phyloP scores from a whole-genome alignment of 92 coral and sea anemone species.

The Siderastrea siderea region DNA sequence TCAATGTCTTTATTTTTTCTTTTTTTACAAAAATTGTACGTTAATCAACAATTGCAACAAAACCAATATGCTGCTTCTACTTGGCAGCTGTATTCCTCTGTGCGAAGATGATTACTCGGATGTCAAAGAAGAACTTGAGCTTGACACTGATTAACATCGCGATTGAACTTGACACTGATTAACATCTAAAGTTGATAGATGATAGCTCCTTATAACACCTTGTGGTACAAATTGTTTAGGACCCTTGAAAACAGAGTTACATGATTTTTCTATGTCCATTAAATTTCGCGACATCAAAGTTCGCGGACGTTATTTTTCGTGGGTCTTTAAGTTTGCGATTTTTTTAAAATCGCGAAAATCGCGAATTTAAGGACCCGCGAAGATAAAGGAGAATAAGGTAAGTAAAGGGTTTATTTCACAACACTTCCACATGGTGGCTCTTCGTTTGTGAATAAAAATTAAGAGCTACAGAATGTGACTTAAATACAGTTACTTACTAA shows the following conservation, averaged over 20 bases:
- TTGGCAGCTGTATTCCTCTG: conserved; percentile 65
- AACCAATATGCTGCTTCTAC: conserved; percentile 56
- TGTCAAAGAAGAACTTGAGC: conserved; percentile 71
- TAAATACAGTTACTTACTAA: too few species aligned
- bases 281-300: conserved; percentile 65
- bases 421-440: conserved; percentile 9
- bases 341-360: conserved; percentile 54
- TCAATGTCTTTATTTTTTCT: conserved; percentile 53
- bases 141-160: too few species aligned
- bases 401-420: conserved; percentile 9
- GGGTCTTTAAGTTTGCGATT: conserved; percentile 51
- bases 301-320: conserved; percentile 58
- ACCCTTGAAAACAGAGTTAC: conserved; percentile 62
- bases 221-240: conserved; percentile 55
- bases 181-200: conserved; percentile 72
- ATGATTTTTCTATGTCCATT: conserved; percentile 50
- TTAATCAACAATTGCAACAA: conserved; percentile 61
- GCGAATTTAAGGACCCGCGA: conserved; percentile 45
- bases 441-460: conserved; percentile 8
- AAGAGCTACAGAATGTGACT: not conserved
- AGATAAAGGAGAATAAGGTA: conserved; percentile 46
- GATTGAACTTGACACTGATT: conserved; percentile 69
- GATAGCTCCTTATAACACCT: conserved; percentile 69
- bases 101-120: conserved; percentile 62
- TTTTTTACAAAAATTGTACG: conserved; percentile 50